phyloP scores from a whole-genome alignment of 35 echinoderm and acorn worm genomes.

The Heliocidaris tuberculata region DNA sequence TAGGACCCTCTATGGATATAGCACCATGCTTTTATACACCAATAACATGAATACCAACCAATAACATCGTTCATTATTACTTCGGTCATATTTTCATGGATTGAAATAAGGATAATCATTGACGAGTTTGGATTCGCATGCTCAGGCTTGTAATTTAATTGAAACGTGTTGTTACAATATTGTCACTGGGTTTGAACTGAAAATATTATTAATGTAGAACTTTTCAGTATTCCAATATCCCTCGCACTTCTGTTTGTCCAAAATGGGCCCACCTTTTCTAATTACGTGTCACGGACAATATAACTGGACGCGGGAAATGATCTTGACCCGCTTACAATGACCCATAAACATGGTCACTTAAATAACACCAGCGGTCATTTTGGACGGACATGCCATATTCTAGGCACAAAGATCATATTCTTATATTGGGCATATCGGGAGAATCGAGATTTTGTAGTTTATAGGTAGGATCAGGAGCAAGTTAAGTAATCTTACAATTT shows the following conservation, averaged over 20 bases:
- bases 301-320: slow-evolving; percentile 24
- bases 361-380: background rate
- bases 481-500: no score
- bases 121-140: background rate
- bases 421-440: background rate
- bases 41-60: no score
- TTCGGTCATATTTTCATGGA: background rate
- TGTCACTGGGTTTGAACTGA: background rate
- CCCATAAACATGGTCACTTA: slow-evolving; percentile 43
- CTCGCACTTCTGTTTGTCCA: background rate
- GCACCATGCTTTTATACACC: no score
- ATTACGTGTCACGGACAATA: slow-evolving; percentile 38
- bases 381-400: background rate
- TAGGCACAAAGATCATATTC: background rate
- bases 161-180: background rate
- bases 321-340: slow-evolving; percentile 38
- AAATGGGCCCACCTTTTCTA: background rate
- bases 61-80: background rate
- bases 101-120: background rate
- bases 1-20: no score
- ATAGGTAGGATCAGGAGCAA: no score
- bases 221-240: background rate
- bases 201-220: background rate
- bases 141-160: background rate
- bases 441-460: no score